phyloP scores from a whole-genome alignment of 2,888 invertebrate species.

The Ommatoiulus sabulosus region DNA sequence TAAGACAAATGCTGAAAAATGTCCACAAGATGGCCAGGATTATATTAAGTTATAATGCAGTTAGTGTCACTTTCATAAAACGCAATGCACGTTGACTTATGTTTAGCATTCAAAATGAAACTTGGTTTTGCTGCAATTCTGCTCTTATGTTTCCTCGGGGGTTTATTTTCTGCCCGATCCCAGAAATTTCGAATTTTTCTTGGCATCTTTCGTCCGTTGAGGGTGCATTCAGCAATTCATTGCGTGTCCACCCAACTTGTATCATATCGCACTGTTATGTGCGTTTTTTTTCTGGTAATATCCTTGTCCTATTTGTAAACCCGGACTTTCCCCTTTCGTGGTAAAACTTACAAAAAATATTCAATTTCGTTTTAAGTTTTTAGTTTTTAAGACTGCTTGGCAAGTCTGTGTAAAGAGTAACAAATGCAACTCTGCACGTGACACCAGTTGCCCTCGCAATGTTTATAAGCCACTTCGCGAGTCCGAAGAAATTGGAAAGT shows the following conservation, averaged over 20 bases:
- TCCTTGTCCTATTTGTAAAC: not conserved
- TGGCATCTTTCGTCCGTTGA: not conserved
- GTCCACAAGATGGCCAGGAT: not conserved
- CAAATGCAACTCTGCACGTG: not conserved
- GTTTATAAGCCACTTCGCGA: not conserved
- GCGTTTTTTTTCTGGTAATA: not conserved
- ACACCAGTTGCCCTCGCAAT: not conserved
- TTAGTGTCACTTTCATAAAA: conserved; percentile 1
- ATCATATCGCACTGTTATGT: not conserved
- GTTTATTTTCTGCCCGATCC: not conserved
- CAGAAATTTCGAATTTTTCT: not conserved
- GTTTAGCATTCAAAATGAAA: not conserved
- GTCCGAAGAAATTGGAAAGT: not conserved
- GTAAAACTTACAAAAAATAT: not conserved
- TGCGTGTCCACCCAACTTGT: not conserved
- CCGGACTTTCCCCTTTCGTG: not conserved
- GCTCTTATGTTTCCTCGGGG: not conserved
- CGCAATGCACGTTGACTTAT: not conserved
- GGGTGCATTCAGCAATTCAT: not conserved
- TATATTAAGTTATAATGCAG: conserved; percentile 17
- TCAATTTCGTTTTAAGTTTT: too few species aligned
- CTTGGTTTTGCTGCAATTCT: not conserved
- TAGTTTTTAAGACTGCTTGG: too few species aligned
- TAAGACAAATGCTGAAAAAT: conserved; percentile 7
- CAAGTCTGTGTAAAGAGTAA: too few species aligned